Base-by-base conservation (phyloP, 2,797 vertebrate genomes). In the Gouania willdenowi region DNA sequence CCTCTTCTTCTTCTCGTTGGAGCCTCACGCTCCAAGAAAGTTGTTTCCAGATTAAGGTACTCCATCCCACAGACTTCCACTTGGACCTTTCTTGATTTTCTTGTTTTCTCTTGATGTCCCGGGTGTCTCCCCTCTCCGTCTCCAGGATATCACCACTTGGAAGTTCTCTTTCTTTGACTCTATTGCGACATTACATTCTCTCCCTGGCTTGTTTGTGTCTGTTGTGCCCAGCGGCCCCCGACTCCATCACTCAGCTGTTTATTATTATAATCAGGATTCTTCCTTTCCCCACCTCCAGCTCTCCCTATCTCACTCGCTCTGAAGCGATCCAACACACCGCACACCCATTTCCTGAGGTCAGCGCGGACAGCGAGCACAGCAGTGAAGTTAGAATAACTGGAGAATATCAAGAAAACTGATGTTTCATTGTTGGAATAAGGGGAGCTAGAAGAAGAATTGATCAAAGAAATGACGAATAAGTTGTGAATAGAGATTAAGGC, bases 241-340 rank as follows among this genome's bases (percentile, higher is more conserved):
- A n/a, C n/a, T 67, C 54, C 49, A 83, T 76, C 86, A 66, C 31
- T 87, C 87, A 89, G 90, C 90, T 94, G 92, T 95, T 96, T 96
- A 93, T 97, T 97, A 92, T 94, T 95, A 91, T 90, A 95, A 93
- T 91, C 91, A 81, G 91, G 88, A 91, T 89, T 92, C 92, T 91
- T 91, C 88, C 89, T 89, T 88, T 89, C 87, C 88, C 91, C 85
- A 85, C 86, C 84, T 83, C 86, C 79, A 80, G 58, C 80, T 53
- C 42, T 74, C 71, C 83, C 74, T 8, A 77, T 71, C 82, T 66
- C 32, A 33, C 60, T 41, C 41, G 37, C 29, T 5, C 50, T 31
- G 58, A 53, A 66, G 80, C 78, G 88, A 76, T 82, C 71, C 70
- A 65, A 80, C 85, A 82, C 83, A 46, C 42, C 26, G 81, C 89